Base-by-base conservation (phyloP, 2,797 vertebrate species). In the Coregonus suidteri region DNA sequence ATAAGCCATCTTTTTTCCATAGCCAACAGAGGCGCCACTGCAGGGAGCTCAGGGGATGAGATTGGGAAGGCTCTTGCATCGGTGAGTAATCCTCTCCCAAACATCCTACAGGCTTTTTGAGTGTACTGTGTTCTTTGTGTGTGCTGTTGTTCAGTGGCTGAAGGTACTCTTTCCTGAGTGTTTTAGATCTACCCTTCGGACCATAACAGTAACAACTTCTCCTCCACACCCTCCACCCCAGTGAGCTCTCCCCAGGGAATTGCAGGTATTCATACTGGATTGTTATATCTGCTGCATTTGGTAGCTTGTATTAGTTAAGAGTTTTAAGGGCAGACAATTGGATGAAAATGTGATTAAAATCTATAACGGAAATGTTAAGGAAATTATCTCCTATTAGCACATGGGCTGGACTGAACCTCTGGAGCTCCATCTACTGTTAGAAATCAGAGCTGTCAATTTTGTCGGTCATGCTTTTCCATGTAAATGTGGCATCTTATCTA, bases 21-120 rank as follows among this genome's bases (percentile, higher is more conserved):
- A 98, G 97, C 96, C 81, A 96, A 94, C 90, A 93, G 97, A 90
- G 96, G 95, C 89, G 96, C 95, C 81, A 94, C 97, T 11, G 95
- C 97, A 16, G 94, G 96, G 88, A 99, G 98, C 93, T 99, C 98
- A 0, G 98, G 98, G 86, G 98, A 99, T 2, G 98, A 98, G 62
- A 97, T 99, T 30, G 98, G 98, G 81, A 99, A 99, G 93, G 98
- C 98, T 74, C 94, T 99, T 88, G 98, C 98, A 83, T 99, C 98
- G 85, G 98, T 99, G 92, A 96, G 97, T 91, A 20, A 47, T 81
- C 3, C 74, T 80, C 71, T 67, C 25, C 15, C 7, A 6, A 16
- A 6, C 4, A 14, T 16, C 30, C 65, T 16, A 67, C 31, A 6
- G 47, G 11, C 69, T 71, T 66, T 65, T 5, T 52, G 53, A 34